Evolutionary conservation across 2,888 invertebrate genomes (phyloP), one percentile per base, ranked within the genome.

Genomic region (Euplagia quadripunctaria): DNA sequence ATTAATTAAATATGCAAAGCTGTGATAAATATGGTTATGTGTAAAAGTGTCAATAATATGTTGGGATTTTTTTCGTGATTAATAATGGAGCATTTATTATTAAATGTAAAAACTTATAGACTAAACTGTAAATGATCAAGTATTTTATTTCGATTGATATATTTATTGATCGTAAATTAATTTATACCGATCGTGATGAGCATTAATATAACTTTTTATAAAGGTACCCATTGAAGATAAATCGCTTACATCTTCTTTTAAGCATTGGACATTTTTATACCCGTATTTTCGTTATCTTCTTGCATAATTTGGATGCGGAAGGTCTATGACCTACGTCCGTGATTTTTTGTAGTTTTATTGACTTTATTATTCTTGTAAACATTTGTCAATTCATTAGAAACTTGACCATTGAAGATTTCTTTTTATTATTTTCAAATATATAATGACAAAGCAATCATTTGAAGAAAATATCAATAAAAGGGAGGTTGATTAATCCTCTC

Each of bases 231-330:
- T 79, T 73, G 74, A 79, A 76, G 67, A 80, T 73, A 79, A 82
- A 82, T 79, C 74, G 64, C 74, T 73, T 69, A 85, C 84, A 86
- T 88, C 88, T 86, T 85, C 83, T 72, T 81, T 46, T 16, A 51
- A 14, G 51, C 31, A 61, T 61, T 31, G 7, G 14, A 58, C 6
- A 61, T 61, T 61, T 51, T 61, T 31, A 31, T 31, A 6, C 55
- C 20, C 8, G 64, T 63, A 8, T 42, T 70, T 20, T 46, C 43
- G 8, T 8, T 46, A 9, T 46, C 43, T 46, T 72, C 63, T 64
- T 49, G 58, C 66, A 73, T 68, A 43, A 64, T 71, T 20, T 4
- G n/a, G 9, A 49, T 31, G 20, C 17, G 58, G 55, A 20, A 43
- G 68, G 68, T 55, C 65, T 9, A 66, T 49, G 51, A 66, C 66